phyloP scores from a whole-genome alignment of 2,888 invertebrate genomes.

The Melipona bicolor region DNA sequence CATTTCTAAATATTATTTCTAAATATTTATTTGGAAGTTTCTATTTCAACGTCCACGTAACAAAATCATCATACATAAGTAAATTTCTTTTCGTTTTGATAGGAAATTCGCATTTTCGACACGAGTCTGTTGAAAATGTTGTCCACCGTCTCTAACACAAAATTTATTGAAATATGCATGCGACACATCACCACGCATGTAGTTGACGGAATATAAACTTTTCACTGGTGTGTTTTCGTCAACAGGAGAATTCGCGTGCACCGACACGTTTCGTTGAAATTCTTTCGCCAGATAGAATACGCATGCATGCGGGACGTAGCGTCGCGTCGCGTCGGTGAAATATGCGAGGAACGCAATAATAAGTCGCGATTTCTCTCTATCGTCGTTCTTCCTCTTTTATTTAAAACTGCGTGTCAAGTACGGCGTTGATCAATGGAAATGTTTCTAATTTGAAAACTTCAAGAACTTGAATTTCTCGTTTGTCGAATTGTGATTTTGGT shows the following conservation, averaged over 20 bases:
- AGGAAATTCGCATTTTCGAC: neutral
- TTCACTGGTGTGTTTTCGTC: constrained; percentile 35
- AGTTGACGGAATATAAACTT: constrained; percentile 34
- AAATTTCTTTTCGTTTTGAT: neutral
- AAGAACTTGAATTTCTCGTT: neutral
- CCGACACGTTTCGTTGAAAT: constrained; percentile 33
- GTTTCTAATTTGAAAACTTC: neutral
- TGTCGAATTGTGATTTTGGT: neutral
- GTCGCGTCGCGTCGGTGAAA: neutral
- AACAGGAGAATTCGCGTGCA: constrained; percentile 33
- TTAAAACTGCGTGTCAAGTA: neutral
- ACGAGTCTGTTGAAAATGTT: constrained; percentile 19
- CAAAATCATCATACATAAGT: too few species aligned
- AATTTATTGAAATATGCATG: constrained; percentile 13
- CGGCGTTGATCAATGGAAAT: neutral
- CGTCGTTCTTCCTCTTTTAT: neutral
- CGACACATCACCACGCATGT: constrained; percentile 24
- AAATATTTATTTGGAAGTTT: too few species aligned
- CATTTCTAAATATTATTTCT: too few species aligned
- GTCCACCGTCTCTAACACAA: constrained; percentile 10
- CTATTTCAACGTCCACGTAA: too few species aligned
- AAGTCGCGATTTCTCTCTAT: constrained; percentile 9
- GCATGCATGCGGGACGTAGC: neutral
- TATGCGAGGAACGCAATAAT: constrained; percentile 5
- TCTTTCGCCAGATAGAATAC: constrained; percentile 32